phyloP scores from a whole-genome alignment of 2,797 vertebrate genomes.

The Smutsia temminckii region DNA sequence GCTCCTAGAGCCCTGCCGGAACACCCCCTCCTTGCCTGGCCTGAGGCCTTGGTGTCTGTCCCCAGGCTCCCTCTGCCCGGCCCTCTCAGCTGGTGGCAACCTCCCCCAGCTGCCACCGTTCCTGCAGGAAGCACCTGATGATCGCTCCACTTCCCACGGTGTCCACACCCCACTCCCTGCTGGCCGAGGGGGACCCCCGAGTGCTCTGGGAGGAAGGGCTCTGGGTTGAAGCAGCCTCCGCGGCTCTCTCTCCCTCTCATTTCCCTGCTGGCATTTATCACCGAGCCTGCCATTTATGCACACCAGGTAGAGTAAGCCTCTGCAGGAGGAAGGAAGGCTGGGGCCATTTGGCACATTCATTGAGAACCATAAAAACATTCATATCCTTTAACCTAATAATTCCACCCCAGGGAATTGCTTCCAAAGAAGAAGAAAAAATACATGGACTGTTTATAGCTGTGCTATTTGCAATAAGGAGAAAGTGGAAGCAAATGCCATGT shows the following conservation, averaged over 20 bases:
- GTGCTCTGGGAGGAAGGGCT: not conserved
- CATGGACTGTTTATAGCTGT: slow-evolving; percentile 23
- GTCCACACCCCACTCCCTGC: slow-evolving; percentile 2
- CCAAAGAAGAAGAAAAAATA: slow-evolving; percentile 36
- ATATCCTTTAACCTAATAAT: slow-evolving; percentile 31
- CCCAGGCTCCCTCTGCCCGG: not conserved
- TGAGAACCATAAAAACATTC: not conserved
- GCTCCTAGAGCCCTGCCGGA: not conserved
- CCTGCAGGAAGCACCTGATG: slow-evolving; percentile 42
- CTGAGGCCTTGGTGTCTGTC: not conserved
- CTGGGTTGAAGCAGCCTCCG: not conserved
- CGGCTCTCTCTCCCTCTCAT: not conserved
- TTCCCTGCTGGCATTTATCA: not conserved
- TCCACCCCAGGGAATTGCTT: slow-evolving; percentile 55
- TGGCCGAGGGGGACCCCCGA: not conserved
- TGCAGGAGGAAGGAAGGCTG: not conserved
- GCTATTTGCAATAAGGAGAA: slow-evolving; percentile 55
- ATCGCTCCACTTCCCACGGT: slow-evolving; percentile 57
- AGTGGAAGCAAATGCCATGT: slow-evolving; percentile 25
- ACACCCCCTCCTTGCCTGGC: no score
- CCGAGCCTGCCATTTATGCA: not conserved
- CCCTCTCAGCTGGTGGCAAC: not conserved
- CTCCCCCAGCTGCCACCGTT: not conserved
- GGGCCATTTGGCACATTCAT: not conserved
- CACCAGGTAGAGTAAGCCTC: not conserved